phyloP scores from a whole-genome alignment of 2,113 vertebrate species.

The Pantherophis guttatus region DNA sequence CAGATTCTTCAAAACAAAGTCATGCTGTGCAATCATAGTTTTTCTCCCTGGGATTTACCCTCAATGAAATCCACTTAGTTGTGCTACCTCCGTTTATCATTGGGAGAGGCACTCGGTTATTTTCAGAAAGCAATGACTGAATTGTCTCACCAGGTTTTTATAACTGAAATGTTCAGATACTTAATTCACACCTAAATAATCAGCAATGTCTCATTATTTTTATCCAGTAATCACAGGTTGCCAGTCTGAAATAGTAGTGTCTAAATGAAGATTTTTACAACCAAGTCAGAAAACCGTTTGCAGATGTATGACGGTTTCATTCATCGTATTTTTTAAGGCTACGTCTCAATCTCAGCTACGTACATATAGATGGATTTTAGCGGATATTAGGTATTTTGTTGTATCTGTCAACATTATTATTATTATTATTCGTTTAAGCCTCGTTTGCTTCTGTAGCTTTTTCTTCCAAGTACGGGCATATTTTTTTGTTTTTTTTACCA shows the following conservation, averaged over 20 bases:
- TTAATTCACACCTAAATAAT: background rate
- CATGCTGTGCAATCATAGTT: background rate
- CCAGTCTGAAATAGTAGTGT: background rate
- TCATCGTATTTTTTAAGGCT: background rate
- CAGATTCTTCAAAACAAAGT: background rate
- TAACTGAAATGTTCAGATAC: background rate
- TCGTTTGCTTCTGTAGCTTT: background rate
- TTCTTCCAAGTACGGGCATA: background rate
- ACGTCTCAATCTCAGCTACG: background rate
- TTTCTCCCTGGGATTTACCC: background rate
- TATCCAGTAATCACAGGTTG: background rate
- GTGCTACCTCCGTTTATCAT: background rate
- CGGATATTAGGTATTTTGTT: background rate
- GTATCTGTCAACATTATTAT: background rate
- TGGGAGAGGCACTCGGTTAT: background rate
- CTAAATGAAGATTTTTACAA: background rate
- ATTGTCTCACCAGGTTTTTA: background rate
- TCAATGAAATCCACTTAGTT: background rate
- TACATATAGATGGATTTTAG: background rate
- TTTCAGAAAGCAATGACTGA: background rate
- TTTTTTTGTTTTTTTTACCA: background rate
- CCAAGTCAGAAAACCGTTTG: background rate
- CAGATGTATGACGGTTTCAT: background rate
- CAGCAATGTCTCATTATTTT: background rate
- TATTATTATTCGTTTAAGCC: background rate